Conservation (phyloP, 2,113 vertebrate genomes). For the Choloepus hoffmanni region DNA sequence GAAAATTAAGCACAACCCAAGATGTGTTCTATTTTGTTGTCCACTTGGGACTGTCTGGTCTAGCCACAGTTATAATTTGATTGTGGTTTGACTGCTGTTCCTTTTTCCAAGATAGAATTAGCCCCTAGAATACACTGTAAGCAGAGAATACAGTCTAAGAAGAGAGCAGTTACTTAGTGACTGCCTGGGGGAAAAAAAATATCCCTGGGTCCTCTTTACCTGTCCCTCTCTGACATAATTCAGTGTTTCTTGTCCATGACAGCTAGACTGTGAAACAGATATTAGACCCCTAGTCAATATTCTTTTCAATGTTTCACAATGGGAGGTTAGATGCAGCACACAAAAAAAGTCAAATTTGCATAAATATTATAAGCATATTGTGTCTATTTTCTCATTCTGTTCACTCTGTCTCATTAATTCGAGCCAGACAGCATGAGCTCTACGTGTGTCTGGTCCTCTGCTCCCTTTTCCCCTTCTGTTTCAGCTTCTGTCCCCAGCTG, state of each 20-base stretch:
- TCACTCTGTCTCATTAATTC: conserved; percentile 65
- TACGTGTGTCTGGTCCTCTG: background rate
- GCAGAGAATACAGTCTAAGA: background rate
- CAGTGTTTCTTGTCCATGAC: background rate
- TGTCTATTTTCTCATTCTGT: conserved; percentile 63
- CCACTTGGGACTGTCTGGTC: conserved; percentile 62
- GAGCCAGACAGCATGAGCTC: conserved; percentile 48
- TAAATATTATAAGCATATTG: conserved; percentile 60
- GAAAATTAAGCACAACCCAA: conserved; percentile 62
- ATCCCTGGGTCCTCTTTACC: background rate
- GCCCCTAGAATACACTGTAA: conserved; percentile 20
- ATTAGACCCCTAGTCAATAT: conserved; percentile 18
- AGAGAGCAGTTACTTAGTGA: background rate
- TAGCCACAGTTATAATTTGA: conserved; percentile 50
- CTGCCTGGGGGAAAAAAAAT: background rate
- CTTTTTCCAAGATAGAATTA: conserved; percentile 57
- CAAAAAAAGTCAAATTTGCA: conserved; percentile 63
- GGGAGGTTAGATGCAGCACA: background rate
- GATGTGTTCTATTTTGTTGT: conserved; percentile 38
- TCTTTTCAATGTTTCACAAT: conserved; percentile 11
- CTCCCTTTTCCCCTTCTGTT: conserved; percentile 4
- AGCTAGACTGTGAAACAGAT: background rate
- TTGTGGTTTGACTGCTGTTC: conserved; percentile 31
- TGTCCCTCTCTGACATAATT: background rate
- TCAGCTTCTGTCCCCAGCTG: background rate